Evolutionary conservation across 2,113 vertebrate genomes (phyloP).

Genomic region (Litocranius walleri): DNA sequence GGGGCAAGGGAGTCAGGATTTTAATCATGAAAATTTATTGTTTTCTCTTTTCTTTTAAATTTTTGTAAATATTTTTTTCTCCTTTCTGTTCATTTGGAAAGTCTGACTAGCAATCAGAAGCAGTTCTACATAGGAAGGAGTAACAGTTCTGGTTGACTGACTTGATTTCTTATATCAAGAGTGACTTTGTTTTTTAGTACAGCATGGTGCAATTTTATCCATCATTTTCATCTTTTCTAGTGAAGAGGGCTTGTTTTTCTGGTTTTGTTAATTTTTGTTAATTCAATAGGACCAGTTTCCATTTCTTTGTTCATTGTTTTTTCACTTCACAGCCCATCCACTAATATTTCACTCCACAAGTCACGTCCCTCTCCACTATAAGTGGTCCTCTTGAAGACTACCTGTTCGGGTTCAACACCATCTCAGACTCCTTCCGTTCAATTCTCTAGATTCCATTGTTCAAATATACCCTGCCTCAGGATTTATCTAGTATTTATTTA

Average conservation of each 20-base stretch:
- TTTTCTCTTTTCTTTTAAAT: background rate
- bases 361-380: background rate
- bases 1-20: background rate
- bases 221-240: background rate
- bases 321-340: background rate
- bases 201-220: background rate
- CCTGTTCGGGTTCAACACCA: background rate
- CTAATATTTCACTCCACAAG: background rate
- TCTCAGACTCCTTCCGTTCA: background rate
- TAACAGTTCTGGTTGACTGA: background rate
- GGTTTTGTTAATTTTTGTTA: background rate
- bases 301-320: background rate
- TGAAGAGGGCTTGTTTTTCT: background rate
- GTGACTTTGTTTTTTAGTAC: background rate
- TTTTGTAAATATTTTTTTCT: background rate
- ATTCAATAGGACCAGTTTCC: background rate
- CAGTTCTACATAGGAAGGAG: background rate
- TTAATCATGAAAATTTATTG: background rate
- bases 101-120: background rate
- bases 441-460: background rate
- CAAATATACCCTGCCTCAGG: background rate
- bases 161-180: background rate
- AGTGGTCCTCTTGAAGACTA: background rate
- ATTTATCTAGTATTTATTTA: background rate
- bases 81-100: background rate